Conservation (phyloP, 2,797 vertebrate genomes). For the Geotrypetes seraphini region DNA sequence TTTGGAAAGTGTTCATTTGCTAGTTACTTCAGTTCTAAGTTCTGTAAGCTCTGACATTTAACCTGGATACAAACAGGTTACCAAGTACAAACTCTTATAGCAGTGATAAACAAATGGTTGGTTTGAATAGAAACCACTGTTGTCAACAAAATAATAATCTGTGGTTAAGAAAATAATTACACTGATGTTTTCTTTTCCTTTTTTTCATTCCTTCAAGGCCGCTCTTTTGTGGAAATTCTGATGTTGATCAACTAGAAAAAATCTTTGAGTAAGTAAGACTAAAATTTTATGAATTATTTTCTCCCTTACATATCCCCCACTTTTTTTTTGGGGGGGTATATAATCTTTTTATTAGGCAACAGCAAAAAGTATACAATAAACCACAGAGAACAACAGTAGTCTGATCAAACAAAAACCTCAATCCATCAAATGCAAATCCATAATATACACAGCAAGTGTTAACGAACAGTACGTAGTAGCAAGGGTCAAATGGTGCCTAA, state of each 20-base stretch:
- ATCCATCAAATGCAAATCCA: too few species aligned
- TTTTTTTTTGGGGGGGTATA: too few species aligned
- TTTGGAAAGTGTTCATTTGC: too few species aligned
- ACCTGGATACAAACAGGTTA: constrained; percentile 2
- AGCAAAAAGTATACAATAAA: too few species aligned
- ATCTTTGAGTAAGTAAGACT: constrained; percentile 90
- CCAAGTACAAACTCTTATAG: neutral
- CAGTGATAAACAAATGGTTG: neutral
- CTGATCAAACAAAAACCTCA: too few species aligned
- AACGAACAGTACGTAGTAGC: too few species aligned
- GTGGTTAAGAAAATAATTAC: constrained; percentile 8
- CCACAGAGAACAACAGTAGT: too few species aligned
- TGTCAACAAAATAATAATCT: neutral
- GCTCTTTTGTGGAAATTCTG: constrained; percentile 92
- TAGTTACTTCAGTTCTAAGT: neutral
- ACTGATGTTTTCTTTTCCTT: constrained; percentile 16
- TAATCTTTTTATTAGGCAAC: too few species aligned
- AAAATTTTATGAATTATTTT: too few species aligned
- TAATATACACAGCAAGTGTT: too few species aligned
- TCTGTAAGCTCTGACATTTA: neutral
- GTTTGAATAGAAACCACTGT: neutral
- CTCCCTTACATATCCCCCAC: too few species aligned
- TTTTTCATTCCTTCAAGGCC: constrained; percentile 63
- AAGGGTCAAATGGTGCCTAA: too few species aligned
- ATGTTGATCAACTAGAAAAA: constrained; percentile 96